A percentile compares a stretch with the other conserved stretches of the same genome.
Conservation (phyloP, 2,113 vertebrate genomes). For the Gadus chalcogrammus region DNA sequence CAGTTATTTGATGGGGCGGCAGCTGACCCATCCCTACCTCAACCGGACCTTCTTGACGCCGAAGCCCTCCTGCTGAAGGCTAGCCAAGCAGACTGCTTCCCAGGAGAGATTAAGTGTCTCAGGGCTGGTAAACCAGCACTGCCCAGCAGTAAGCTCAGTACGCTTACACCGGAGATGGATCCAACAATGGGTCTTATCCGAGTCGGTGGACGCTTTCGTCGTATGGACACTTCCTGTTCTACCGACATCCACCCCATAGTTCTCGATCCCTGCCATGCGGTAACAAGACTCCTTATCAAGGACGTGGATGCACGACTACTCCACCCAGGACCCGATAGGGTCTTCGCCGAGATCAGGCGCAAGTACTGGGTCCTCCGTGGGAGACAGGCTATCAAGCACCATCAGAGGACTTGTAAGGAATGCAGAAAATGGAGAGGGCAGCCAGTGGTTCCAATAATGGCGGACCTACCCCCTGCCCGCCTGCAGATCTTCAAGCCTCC, state of each 20-base stretch:
- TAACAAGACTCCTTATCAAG: neutral
- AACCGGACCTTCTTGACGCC: neutral
- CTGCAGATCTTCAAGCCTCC: neutral
- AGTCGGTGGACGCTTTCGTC: neutral
- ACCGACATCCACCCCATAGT: constrained; percentile 3
- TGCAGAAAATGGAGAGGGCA: neutral
- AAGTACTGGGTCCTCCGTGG: neutral
- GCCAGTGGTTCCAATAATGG: constrained; percentile 1
- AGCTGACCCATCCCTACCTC: neutral
- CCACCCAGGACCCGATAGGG: neutral
- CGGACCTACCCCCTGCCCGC: neutral
- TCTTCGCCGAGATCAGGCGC: neutral
- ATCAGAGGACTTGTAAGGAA: neutral
- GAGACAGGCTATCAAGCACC: too few species aligned
- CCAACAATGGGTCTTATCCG: neutral
- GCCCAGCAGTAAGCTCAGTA: neutral
- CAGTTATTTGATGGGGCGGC: neutral
- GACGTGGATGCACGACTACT: neutral
- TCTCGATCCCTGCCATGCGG: neutral
- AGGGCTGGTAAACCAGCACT: neutral
- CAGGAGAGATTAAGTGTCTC: neutral
- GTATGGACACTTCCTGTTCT: neutral
- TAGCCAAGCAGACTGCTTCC: neutral
- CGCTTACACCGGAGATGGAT: neutral
- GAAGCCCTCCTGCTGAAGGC: neutral